Conservation (phyloP, 2,888 invertebrate genomes). For the Drosophila neutralis region DNA sequence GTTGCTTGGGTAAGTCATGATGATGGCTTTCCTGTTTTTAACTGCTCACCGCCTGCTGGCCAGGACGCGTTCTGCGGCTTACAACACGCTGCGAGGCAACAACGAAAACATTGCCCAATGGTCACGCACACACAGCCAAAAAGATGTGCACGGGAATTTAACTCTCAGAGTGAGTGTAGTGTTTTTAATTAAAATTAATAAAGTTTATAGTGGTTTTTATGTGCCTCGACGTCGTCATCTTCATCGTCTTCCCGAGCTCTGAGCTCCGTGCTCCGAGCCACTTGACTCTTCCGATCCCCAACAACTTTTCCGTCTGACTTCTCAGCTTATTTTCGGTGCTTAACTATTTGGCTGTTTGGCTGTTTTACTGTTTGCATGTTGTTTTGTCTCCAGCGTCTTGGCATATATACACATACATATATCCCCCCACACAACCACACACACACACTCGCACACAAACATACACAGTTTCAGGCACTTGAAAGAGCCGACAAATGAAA, state of each 20-base stretch:
- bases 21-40: conserved; percentile 73
- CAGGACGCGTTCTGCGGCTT: conserved; percentile 71
- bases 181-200: conserved; percentile 79
- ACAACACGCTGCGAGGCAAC: conserved; percentile 49
- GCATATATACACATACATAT: neutral
- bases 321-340: conserved; percentile 47
- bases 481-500: conserved; percentile 57
- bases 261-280: neutral
- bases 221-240: conserved; percentile 31
- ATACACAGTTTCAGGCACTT: conserved; percentile 39
- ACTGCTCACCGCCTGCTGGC: conserved; percentile 75
- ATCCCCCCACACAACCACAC: neutral
- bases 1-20: conserved; percentile 1
- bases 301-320: neutral
- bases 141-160: conserved; percentile 62
- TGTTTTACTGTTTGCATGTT: conserved; percentile 22
- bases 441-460: neutral
- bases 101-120: conserved; percentile 54
- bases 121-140: conserved; percentile 53
- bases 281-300: conserved; percentile 5
- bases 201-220: conserved; percentile 76
- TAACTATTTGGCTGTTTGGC: conserved; percentile 31
- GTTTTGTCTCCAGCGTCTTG: conserved; percentile 27
- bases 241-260: neutral
- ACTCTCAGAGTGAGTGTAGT: conserved; percentile 76